Conservation (phyloP, 2,113 vertebrate genomes). For the Chunga burmeisteri region DNA sequence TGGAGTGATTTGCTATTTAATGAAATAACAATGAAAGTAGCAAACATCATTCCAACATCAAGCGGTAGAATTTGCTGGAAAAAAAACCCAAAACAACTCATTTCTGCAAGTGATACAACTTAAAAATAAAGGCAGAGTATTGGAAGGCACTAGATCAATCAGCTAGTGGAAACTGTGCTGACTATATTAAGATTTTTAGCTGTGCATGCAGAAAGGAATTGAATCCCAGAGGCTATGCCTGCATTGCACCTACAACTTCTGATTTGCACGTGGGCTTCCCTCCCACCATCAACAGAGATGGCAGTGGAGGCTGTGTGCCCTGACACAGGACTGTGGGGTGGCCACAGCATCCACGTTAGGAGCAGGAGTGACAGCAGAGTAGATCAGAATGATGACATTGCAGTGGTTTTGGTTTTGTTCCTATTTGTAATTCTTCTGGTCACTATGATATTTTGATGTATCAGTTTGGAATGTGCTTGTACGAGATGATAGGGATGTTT, state of each 20-base stretch:
- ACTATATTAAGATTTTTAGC: neutral
- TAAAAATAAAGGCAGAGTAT: neutral
- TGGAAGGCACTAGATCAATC: neutral
- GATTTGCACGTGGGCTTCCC: rapidly evolving
- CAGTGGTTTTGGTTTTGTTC: neutral
- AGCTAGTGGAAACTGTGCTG: neutral
- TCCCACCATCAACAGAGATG: neutral
- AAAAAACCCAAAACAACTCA: rapidly evolving
- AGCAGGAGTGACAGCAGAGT: neutral
- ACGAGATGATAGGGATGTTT: neutral
- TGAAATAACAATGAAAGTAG: neutral
- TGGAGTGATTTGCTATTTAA: neutral
- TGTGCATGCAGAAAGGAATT: neutral
- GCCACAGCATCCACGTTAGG: rapidly evolving
- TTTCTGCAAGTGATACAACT: neutral
- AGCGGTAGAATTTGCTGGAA: neutral
- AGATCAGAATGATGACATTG: neutral
- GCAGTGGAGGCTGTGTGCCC: too few species aligned
- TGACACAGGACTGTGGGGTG: neutral
- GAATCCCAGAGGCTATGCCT: neutral
- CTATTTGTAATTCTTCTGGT: neutral
- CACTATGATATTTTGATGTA: neutral
- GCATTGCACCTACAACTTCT: neutral
- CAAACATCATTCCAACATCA: neutral
- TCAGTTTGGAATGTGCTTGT: neutral